A percentile compares a stretch with the other conserved stretches of the same genome.
phyloP scores from a whole-genome alignment of 2,888 invertebrate genomes.

The Nezara viridula region DNA sequence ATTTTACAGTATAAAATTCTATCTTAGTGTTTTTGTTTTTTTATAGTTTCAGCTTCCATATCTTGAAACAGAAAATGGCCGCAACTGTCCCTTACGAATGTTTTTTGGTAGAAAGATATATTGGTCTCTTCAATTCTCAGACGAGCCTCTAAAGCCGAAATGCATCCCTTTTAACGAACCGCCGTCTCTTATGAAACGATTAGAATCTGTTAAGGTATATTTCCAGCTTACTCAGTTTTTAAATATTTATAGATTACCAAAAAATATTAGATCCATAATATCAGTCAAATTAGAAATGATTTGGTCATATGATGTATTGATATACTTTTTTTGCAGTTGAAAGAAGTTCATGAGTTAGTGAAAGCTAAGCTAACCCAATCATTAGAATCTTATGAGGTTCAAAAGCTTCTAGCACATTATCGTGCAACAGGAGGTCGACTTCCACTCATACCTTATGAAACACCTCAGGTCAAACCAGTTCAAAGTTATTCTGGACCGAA shows the following conservation, averaged over 20 bases:
- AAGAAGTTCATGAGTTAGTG: conserved; percentile 79
- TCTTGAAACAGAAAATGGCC: conserved; percentile 87
- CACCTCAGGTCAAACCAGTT: conserved; percentile 40
- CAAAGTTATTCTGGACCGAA: conserved; percentile 63
- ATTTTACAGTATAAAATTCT: conserved; percentile 17
- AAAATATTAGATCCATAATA: not conserved
- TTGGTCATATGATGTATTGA: not conserved
- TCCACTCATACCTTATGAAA: conserved; percentile 57
- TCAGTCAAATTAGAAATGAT: not conserved
- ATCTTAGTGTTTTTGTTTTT: not conserved
- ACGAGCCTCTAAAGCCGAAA: conserved; percentile 66
- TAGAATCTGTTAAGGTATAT: conserved; percentile 61
- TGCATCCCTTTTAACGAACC: conserved; percentile 45
- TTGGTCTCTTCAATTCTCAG: conserved; percentile 76
- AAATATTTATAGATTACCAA: not conserved
- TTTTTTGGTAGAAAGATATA: conserved; percentile 83
- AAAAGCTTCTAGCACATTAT: conserved; percentile 85
- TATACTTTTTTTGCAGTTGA: conserved; percentile 59
- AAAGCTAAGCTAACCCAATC: conserved; percentile 78
- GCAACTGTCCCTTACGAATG: conserved; percentile 79
- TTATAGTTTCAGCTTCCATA: conserved; percentile 82
- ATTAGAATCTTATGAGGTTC: conserved; percentile 77
- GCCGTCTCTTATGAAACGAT: conserved; percentile 53
- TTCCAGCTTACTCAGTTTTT: not conserved
- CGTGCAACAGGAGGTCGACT: conserved; percentile 86